A percentile compares a stretch with the other conserved stretches of the same genome.
phyloP scores from a whole-genome alignment of 2,113 vertebrate genomes.

The Synodontis membranacea region DNA sequence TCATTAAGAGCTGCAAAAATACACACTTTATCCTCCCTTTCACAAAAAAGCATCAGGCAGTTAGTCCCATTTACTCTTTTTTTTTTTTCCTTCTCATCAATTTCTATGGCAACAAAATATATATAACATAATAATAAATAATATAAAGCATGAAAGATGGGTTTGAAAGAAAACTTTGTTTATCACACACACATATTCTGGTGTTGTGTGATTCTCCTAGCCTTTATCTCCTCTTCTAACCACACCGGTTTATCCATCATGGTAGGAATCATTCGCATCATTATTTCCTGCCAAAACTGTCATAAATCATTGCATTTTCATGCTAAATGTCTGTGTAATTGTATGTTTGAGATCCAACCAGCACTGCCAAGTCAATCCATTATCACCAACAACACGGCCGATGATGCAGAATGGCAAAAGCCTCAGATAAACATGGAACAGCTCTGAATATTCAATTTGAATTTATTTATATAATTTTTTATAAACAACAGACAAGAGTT shows the following conservation, averaged over 20 bases:
- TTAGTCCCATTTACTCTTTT: neutral
- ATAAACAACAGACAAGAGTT: neutral
- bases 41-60: neutral
- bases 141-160: neutral
- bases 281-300: constrained; percentile 60
- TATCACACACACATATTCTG: neutral
- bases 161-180: neutral
- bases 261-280: constrained; percentile 48
- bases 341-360: constrained; percentile 61
- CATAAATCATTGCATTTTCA: constrained; percentile 64
- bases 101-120: constrained; percentile 14
- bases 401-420: neutral
- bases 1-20: constrained; percentile 32
- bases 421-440: neutral
- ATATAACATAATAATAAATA: too few relatives aligned
- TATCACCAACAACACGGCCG: constrained; percentile 61
- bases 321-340: constrained; percentile 62
- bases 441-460: neutral
- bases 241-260: constrained; percentile 63
- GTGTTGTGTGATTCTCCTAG: constrained; percentile 30
- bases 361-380: constrained; percentile 50
- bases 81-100: neutral
- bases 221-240: constrained; percentile 58
- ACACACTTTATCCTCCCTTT: constrained; percentile 1
- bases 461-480: neutral